Evolutionary conservation across 2,797 vertebrate genomes (phyloP).

Genomic region (Lophius americanus): DNA sequence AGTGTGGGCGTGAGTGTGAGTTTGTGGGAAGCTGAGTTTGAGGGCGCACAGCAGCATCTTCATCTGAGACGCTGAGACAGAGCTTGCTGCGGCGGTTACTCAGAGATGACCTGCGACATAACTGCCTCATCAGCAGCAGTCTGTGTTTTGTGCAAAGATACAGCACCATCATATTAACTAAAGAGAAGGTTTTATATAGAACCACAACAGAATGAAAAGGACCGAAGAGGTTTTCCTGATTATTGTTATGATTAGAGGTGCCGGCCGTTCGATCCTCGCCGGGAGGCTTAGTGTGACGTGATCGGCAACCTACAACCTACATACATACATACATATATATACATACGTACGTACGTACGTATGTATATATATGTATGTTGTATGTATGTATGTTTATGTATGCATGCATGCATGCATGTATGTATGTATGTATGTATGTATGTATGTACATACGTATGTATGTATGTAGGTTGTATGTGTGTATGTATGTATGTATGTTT

Average conservation of each 20-base stretch:
- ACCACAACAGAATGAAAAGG: not conserved
- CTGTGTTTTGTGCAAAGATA: constrained; percentile 26
- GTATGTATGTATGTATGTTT: too few relatives aligned
- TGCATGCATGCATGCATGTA: too few relatives aligned
- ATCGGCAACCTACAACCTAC: constrained; percentile 7
- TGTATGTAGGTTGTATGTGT: too few relatives aligned
- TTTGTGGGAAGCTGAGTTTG: constrained; percentile 44
- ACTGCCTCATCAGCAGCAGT: constrained; percentile 55
- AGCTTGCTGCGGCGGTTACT: constrained; percentile 63
- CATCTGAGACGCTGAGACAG: constrained; percentile 68
- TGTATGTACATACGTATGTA: too few relatives aligned
- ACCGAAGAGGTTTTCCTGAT: too few relatives aligned
- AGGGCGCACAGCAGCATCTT: constrained; percentile 43
- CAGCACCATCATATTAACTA: constrained; percentile 10
- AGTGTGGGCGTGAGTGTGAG: constrained; percentile 12
- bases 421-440: too few relatives aligned
- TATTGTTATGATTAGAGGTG: too few relatives aligned
- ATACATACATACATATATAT: not conserved
- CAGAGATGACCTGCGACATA: constrained; percentile 50
- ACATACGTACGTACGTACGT: too few relatives aligned
- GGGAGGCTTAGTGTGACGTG: too few relatives aligned
- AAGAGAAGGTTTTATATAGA: not conserved
- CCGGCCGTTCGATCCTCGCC: too few relatives aligned
- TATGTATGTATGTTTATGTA: too few relatives aligned
- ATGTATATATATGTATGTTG: not conserved